phyloP scores from a whole-genome alignment of 2,113 vertebrate genomes.

The Pelecanus crispus region DNA sequence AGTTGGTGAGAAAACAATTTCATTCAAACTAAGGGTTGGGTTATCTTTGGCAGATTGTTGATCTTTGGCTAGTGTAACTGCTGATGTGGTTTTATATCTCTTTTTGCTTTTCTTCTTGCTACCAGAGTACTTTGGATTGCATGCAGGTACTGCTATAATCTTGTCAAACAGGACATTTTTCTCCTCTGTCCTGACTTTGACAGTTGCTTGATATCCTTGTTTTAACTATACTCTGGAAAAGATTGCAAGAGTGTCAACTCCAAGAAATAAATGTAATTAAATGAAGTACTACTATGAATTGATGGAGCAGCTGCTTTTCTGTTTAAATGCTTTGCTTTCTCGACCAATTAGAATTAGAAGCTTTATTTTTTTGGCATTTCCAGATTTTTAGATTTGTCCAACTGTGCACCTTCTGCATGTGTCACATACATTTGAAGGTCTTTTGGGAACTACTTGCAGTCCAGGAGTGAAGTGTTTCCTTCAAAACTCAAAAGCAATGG shows the following conservation, averaged over 20 bases:
- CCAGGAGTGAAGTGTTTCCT: background rate
- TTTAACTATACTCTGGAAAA: background rate
- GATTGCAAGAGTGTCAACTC: conserved; percentile 2
- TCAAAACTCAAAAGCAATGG: background rate
- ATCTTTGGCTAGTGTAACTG: background rate
- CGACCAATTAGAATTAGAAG: background rate
- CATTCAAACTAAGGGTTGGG: background rate
- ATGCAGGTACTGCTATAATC: conserved; percentile 87
- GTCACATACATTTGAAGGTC: background rate
- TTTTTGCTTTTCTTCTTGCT: conserved; percentile 64
- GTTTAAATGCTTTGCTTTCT: background rate
- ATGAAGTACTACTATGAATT: background rate
- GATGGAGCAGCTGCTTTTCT: background rate
- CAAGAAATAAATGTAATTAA: background rate
- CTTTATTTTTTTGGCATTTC: background rate
- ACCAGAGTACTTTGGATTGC: conserved; percentile 94
- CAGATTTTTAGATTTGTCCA: background rate
- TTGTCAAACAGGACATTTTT: background rate
- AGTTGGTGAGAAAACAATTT: background rate
- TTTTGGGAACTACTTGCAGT: background rate
- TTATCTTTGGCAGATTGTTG: background rate
- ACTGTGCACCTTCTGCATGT: fast-evolving
- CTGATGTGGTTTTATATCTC: conserved; percentile 67
- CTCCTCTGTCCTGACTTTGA: conserved; percentile 4
- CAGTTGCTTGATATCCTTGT: background rate